phyloP scores from a whole-genome alignment of 1,140 invertebrate species.

The Saccostrea echinata region DNA sequence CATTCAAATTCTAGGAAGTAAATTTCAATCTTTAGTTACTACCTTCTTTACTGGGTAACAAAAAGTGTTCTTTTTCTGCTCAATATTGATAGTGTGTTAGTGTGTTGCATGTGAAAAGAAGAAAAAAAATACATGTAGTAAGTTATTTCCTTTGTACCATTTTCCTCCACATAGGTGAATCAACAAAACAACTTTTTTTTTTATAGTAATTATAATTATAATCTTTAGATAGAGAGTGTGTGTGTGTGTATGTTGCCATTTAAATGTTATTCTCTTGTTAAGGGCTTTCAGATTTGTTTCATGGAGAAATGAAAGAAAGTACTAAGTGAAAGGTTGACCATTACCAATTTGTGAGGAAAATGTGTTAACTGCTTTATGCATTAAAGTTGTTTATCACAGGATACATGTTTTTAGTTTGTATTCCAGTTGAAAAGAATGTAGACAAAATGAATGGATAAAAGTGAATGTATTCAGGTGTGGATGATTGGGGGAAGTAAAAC shows the following conservation, averaged over 20 bases:
- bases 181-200: too few relatives aligned
- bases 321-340: not conserved
- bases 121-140: not conserved
- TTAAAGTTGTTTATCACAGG: conserved; percentile 35
- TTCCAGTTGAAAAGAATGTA: not conserved
- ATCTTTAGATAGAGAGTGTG: not conserved
- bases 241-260: conserved; percentile 27
- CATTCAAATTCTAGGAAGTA: too few relatives aligned
- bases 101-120: not conserved
- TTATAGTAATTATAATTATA: too few relatives aligned
- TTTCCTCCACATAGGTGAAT: not conserved
- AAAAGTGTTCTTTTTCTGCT: not conserved
- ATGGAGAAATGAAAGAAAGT: conserved; percentile 11
- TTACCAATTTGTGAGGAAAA: conserved; percentile 27
- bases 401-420: not conserved
- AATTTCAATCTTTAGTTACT: too few relatives aligned
- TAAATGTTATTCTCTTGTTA: conserved; percentile 30
- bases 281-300: conserved; percentile 36
- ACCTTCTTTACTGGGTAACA: too few relatives aligned
- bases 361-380: conserved; percentile 30
- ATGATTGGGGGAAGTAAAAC: not conserved
- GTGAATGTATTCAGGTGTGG: not conserved
- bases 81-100: not conserved
- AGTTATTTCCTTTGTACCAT: not conserved
- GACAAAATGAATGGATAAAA: not conserved